Base-by-base conservation (phyloP, 2,113 vertebrate species). In the Antennarius striatus region DNA sequence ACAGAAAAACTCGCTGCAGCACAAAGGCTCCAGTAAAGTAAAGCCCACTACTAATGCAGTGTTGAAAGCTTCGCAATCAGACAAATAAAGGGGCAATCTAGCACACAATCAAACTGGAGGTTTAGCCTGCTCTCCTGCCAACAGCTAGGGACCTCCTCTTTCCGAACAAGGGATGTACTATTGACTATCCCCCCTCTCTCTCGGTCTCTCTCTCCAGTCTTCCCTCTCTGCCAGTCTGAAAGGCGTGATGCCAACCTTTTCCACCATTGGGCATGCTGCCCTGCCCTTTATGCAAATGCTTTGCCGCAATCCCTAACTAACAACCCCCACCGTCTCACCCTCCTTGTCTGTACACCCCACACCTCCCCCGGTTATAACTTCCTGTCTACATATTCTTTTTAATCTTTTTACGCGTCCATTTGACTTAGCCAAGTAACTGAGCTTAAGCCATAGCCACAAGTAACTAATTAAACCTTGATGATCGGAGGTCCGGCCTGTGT, bases 251-350 rank as follows among this genome's bases (percentile, higher is more conserved):
- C 92, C 92, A 94, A 91, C 90, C 90, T 88, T 90, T 92, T 89
- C 92, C 91, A 92, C 91, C 77, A 89, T 79, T 88, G 93, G 92
- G 93, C 92, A 93, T 84, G 81, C 68, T 91, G 92, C 93, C 92
- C 90, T 94, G 90, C 90, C 91, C 91, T 93, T 92, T 93, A 93
- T 94, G 93, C 92, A 92, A 94, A 94, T 93, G 90, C 76, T 75
- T 78, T 75, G 84, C 90, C 68, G 81, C 81, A 89, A 86, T 88
- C 86, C 83, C 87, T 72, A 86, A 86, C 84, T 91, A 83, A 86
- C 91, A 92, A 84, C 88, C 86, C 86, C 88, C 86, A 82, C 87
- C 66, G 84, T 84, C 83, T 88, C 83, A 64, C 83, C 87, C 90
- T 56, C 78, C 77, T 60, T 56, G 80, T 81, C 79, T 88, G 86